Conservation (phyloP, 2,888 invertebrate species). For the Elmis aenea region DNA sequence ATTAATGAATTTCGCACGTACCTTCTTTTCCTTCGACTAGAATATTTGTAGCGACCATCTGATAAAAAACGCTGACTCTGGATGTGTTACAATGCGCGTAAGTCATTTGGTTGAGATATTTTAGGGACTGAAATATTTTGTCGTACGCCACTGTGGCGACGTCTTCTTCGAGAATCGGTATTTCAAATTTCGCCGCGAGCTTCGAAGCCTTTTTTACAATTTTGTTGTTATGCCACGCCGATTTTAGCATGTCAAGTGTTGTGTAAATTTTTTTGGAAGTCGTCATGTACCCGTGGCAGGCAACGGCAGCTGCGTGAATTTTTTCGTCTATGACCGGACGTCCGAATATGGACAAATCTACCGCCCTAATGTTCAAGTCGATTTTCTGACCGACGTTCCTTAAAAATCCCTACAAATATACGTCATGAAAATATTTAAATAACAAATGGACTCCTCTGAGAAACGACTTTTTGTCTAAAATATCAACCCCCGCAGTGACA, state of each 20-base stretch:
- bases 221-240: constrained; percentile 25
- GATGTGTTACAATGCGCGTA: constrained; percentile 48
- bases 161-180: constrained; percentile 35
- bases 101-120: constrained; percentile 33
- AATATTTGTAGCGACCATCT: constrained; percentile 53
- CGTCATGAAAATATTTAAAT: too few species aligned
- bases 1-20: constrained; percentile 24
- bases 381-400: constrained; percentile 41
- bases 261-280: not conserved
- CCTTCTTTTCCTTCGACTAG: constrained; percentile 51
- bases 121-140: constrained; percentile 35
- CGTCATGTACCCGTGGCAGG: constrained; percentile 43
- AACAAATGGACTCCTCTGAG: too few species aligned
- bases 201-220: constrained; percentile 38
- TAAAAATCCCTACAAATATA: constrained; percentile 4
- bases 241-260: not conserved
- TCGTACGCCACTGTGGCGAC: constrained; percentile 37
- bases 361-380: constrained; percentile 48
- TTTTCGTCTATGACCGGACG: constrained; percentile 55
- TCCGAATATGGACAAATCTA: constrained; percentile 60
- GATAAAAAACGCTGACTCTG: constrained; percentile 50
- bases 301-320: constrained; percentile 47
- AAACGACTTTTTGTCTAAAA: too few species aligned
- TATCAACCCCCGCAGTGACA: too few species aligned
- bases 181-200: constrained; percentile 36